These are phyloP conservation scores for Macquaria australasica DNA, from an alignment of 2,113 vertebrate species.

Conservation along the genomic window DNA sequence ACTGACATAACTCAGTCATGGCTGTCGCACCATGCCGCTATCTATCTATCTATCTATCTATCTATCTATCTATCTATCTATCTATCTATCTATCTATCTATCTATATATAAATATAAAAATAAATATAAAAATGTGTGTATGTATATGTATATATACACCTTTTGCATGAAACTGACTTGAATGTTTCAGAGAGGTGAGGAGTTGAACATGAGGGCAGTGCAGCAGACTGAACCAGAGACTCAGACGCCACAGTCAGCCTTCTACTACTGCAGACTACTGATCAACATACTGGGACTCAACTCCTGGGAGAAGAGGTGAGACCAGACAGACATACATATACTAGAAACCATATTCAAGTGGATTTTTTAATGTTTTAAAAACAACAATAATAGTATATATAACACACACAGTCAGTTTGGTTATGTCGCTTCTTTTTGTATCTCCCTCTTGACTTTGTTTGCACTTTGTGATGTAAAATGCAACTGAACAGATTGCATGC, in stretches of 20 bases:
- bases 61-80: no score
- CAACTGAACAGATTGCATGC: not conserved
- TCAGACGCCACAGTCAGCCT: constrained; percentile 94
- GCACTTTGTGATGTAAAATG: not conserved
- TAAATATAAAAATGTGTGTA: no score
- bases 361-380: not conserved
- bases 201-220: constrained; percentile 93
- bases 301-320: constrained; percentile 99
- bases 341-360: not conserved
- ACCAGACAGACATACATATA: not conserved
- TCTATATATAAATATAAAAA: no score
- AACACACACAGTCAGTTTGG: not conserved
- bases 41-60: no score
- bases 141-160: no score
- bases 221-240: constrained; percentile 91
- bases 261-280: constrained; percentile 98
- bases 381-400: not conserved
- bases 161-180: not conserved
- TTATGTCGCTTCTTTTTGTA: no score
- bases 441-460: not conserved
- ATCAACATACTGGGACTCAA: constrained; percentile 99
- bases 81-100: no score
- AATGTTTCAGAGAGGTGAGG: constrained; percentile 87
- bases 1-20: not conserved
- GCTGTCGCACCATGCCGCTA: not conserved